Conservation (phyloP, 2,797 vertebrate genomes). For the Chelon labrosus region DNA sequence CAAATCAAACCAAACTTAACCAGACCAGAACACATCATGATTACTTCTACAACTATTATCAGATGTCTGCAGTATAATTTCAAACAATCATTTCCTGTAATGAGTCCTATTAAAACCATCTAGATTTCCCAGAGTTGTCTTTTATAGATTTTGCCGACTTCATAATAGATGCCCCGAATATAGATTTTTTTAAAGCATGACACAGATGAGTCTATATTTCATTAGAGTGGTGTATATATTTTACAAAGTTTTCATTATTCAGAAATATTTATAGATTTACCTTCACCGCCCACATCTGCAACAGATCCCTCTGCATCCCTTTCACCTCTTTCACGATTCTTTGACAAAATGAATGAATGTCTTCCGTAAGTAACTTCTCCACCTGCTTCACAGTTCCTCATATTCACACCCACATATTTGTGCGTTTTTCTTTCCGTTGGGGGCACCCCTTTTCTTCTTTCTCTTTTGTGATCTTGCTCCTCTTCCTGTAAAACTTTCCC, state of each 20-base stretch:
- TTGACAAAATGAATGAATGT: background rate
- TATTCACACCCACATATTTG: background rate
- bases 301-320: background rate
- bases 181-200: constrained; percentile 17
- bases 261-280: constrained; percentile 6
- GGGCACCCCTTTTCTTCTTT: too few relatives aligned
- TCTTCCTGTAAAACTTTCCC: too few relatives aligned
- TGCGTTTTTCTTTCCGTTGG: too few relatives aligned
- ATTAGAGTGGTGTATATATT: constrained; percentile 7
- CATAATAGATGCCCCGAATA: constrained; percentile 13
- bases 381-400: background rate
- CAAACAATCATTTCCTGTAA: background rate
- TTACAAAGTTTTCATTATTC: constrained; percentile 27
- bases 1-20: background rate
- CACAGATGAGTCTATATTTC: background rate
- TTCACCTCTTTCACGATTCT: background rate
- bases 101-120: background rate
- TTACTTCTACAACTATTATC: background rate
- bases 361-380: background rate
- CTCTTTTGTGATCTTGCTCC: too few relatives aligned
- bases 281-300: background rate
- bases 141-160: constrained; percentile 13
- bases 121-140: background rate
- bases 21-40: background rate
- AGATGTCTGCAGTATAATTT: background rate